Base-by-base conservation (phyloP, 2,888 invertebrate genomes). In the Ophion costatus region DNA sequence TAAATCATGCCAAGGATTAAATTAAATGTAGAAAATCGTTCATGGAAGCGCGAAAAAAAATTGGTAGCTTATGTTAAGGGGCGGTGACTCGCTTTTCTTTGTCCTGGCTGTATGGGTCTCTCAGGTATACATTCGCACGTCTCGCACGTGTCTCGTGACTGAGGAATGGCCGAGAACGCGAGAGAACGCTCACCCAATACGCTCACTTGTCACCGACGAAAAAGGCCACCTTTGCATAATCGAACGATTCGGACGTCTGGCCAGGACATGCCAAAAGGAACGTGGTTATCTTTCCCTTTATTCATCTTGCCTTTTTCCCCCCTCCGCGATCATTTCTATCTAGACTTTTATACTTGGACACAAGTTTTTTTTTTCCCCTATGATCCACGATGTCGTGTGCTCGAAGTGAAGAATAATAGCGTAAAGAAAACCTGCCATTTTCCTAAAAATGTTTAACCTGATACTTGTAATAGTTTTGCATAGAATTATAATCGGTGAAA, bases 211-310 rank as follows among this genome's bases (percentile, higher is more conserved):
- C 74, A 80, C 61, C 66, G 84, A 83, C 71, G 80, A 79, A 76
- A 78, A 76, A 86, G 86, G 75, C 85, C 73, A 73, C 22, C 73
- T 89, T 89, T 89, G 88, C 89, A 89, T 90, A 89, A 90, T 89
- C 89, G 87, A 89, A 88, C 88, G 87, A 89, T 89, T 90, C 88
- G 88, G 88, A 87, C 88, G 84, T 51, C 82, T 75, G 42, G 64
- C 9, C 20, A 69, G 73, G 29, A 69, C 76, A 64, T 42, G 75
- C 77, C 56, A 38, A 70, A 66, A 63, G 70, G 33, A 63, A 63
- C 70, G 69, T 70, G 29, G 85, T 51, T 38, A n/a, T 59, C 7
- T 2, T 76, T 57, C 69, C 10, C n/a, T 80, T 71, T 38, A 45
- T 20, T 24, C 51, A 17, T 29, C 22, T 9, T 74, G 17, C 57